A percentile compares a stretch with the other conserved stretches of the same genome.
Evolutionary conservation across 2,113 vertebrate species (phyloP).

Genomic region (Sphaerodactylus townsendi): DNA sequence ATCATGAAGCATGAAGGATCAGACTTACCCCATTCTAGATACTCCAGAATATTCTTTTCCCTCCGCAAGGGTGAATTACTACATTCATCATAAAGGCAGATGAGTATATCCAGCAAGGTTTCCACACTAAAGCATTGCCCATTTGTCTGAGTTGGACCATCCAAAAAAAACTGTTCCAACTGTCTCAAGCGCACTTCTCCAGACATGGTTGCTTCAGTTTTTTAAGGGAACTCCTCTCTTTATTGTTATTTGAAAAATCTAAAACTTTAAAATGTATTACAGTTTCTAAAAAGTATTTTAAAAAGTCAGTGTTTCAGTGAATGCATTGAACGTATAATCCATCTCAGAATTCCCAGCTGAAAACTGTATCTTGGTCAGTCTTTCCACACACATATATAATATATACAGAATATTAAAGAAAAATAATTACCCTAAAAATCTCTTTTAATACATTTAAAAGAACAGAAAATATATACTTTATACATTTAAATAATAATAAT

Average conservation of each 20-base stretch:
- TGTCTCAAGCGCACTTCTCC: constrained; percentile 98
- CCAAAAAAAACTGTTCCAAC: constrained; percentile 95
- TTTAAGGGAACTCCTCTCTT: constrained; percentile 59
- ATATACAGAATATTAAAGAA: constrained; percentile 13
- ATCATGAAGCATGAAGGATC: constrained; percentile 39
- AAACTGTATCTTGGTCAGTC: constrained; percentile 56
- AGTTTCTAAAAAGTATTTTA: constrained; percentile 56
- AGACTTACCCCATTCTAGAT: constrained; percentile 96
- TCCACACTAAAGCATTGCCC: constrained; percentile 95
- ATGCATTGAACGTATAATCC: constrained; percentile 63
- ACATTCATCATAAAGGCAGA: constrained; percentile 98
- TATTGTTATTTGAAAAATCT: constrained; percentile 26
- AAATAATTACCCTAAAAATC: constrained; percentile 50
- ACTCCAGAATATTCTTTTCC: constrained; percentile 96
- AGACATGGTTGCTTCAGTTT: constrained; percentile 85
- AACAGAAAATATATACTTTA: constrained; percentile 33
- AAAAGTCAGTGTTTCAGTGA: constrained; percentile 59
- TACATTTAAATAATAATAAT: constrained; percentile 62
- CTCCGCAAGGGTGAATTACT: constrained; percentile 92
- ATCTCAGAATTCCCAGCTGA: constrained; percentile 52
- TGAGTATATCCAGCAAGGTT: constrained; percentile 93
- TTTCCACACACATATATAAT: constrained; percentile 15
- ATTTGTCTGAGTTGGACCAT: constrained; percentile 87
- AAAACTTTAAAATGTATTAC: constrained; percentile 51
- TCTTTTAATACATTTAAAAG: constrained; percentile 39